These are phyloP conservation scores for Cremastinae sp. DNA, from an alignment of 2,888 invertebrate genomes.

Conservation along the genomic window DNA sequence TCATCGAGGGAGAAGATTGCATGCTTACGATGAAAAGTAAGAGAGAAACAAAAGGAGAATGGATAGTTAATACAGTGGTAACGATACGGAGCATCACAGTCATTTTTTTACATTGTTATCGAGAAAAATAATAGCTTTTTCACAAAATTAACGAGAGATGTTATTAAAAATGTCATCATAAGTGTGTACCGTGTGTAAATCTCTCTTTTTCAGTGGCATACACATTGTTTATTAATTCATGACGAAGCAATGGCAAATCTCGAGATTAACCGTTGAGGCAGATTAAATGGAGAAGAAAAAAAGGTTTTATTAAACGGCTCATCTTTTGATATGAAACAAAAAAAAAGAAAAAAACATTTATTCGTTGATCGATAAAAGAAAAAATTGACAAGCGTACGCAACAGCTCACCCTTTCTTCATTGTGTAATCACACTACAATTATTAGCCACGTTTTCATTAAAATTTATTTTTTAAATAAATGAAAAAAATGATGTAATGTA, in stretches of 20 bases:
- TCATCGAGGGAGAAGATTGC: constrained; percentile 39
- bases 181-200: constrained; percentile 29
- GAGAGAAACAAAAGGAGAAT: constrained; percentile 22
- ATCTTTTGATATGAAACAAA: constrained; percentile 17
- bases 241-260: constrained; percentile 29
- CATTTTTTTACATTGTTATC: constrained; percentile 71
- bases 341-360: constrained; percentile 17
- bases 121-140: constrained; percentile 75
- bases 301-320: constrained; percentile 33
- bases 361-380: constrained; percentile 41
- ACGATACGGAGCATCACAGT: constrained; percentile 61
- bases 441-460: constrained; percentile 1
- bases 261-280: constrained; percentile 12
- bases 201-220: constrained; percentile 58
- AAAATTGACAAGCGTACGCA: constrained; percentile 22
- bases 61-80: constrained; percentile 59
- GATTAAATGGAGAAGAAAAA: constrained; percentile 5
- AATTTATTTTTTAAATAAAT: background rate
- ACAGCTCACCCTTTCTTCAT: constrained; percentile 31
- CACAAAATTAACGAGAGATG: constrained; percentile 69
- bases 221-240: constrained; percentile 63
- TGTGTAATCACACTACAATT: constrained; percentile 38
- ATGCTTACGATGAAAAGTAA: constrained; percentile 39
- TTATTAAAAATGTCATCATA: constrained; percentile 43
- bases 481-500: constrained; percentile 63